Percentiles rank a stretch among this genome's conserved stretches.
These are phyloP conservation scores for Schizothorax lantsangensis DNA, from an alignment of 2,797 vertebrate genomes.

Conservation along the genomic window DNA sequence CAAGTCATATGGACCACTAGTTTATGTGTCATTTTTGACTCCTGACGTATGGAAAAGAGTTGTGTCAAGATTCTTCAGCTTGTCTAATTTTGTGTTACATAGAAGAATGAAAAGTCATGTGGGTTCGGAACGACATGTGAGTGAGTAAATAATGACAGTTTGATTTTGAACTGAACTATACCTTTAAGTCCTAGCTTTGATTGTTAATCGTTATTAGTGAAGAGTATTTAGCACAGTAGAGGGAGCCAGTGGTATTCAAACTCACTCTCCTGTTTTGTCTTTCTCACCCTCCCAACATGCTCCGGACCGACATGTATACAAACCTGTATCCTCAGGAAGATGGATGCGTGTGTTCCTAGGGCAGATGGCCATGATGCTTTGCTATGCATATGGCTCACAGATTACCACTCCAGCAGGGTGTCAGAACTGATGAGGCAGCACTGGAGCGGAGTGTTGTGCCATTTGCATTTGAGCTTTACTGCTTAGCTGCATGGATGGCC, in stretches of 20 bases:
- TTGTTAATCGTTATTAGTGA: neutral
- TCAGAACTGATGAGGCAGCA: slow-evolving; percentile 74
- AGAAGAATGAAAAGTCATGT: neutral
- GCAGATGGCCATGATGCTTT: slow-evolving; percentile 79
- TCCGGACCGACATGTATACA: slow-evolving; percentile 56
- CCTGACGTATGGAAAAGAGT: neutral
- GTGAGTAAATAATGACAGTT: neutral
- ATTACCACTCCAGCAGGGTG: slow-evolving; percentile 74
- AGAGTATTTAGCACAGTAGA: slow-evolving; percentile 48
- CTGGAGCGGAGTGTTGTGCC: slow-evolving; percentile 66
- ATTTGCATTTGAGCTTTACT: slow-evolving; percentile 66
- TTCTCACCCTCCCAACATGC: slow-evolving; percentile 29
- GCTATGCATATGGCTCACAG: slow-evolving; percentile 72
- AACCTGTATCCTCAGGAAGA: slow-evolving; percentile 72
- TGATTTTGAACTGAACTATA: neutral
- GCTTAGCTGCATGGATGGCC: slow-evolving; percentile 67
- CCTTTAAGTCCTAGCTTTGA: neutral
- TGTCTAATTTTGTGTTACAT: neutral
- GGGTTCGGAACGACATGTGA: neutral
- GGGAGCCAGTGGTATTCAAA: slow-evolving; percentile 41
- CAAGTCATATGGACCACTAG: neutral
- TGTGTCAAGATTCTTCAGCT: neutral
- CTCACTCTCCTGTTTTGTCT: slow-evolving; percentile 14
- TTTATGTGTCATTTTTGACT: neutral
- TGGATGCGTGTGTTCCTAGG: slow-evolving; percentile 77